These are phyloP conservation scores for Anser brachyrhynchus DNA, from an alignment of 2,113 vertebrate genomes.

Conservation along the genomic window DNA sequence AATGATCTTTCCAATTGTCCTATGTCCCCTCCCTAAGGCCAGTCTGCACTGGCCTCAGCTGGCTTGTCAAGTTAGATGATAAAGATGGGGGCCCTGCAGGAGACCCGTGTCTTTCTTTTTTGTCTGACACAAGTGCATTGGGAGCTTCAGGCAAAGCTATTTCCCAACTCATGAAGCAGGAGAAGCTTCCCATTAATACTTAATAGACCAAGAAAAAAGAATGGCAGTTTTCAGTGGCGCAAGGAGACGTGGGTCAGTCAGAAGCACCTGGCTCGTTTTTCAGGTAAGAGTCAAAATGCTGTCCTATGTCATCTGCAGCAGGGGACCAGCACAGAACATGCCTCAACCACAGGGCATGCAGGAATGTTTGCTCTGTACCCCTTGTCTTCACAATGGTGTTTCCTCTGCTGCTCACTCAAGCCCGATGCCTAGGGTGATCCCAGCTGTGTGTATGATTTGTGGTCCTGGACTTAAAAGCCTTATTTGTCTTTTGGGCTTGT, in stretches of 20 bases:
- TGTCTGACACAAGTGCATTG: background rate
- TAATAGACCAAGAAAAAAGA: background rate
- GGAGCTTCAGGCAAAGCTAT: background rate
- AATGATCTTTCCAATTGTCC: background rate
- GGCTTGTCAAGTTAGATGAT: background rate
- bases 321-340: fast-evolving
- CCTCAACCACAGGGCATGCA: fast-evolving
- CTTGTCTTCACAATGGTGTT: fast-evolving
- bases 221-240: background rate
- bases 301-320: background rate
- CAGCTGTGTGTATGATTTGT: background rate
- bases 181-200: background rate
- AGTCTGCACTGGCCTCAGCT: background rate
- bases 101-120: background rate
- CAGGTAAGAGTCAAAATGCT: background rate
- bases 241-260: background rate
- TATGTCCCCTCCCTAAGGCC: background rate
- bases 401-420: background rate
- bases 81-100: background rate
- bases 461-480: background rate
- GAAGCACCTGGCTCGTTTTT: background rate
- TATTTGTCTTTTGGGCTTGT: background rate
- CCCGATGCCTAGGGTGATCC: fast-evolving
- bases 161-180: background rate
- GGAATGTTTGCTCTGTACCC: background rate